Base-by-base conservation (phyloP, 1,140 invertebrate genomes). In the Armadillidium nasatum region DNA sequence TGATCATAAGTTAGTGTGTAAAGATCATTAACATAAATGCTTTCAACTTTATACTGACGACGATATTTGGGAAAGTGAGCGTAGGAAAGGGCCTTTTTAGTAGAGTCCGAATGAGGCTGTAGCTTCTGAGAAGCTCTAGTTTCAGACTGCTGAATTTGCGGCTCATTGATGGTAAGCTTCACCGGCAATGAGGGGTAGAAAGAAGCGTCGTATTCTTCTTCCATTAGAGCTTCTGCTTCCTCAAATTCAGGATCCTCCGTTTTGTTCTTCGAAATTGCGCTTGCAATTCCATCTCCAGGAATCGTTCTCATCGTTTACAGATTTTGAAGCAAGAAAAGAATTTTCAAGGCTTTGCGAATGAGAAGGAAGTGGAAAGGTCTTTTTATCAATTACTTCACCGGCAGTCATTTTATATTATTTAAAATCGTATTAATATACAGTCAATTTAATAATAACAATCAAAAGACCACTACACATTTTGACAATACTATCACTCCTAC, bases 31-130 rank as follows among this genome's bases (percentile, higher is more conserved):
- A 93, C 88, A 85, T 92, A 93, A 80, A 91, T 86, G 22, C 91
- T 92, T 83, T 93, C 92, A 84, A 93, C 93, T 85, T 94, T 94
- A 83, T 93, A 93, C 84, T 93, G 91, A 80, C 91, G 87, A 19
- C 50, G 50, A 19, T 60, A 60, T 19, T 60, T 60, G 11, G 50
- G 50, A 7, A 60, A 60, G 11, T 15, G 50, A 13, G 11, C 19
- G 7, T 60, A 60, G 19, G 50, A 13, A 19, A 19, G 50, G 7
- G 19, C 50, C 0, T 1, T 7, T 13, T 60, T 60, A 19, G 46
- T 10, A 15, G 50, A 13, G 19, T 13, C 7, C 50, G 11, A 3
- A 3, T 60, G 11, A 7, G 7, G 50, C 4, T 1, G 50, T 7
- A 60, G 7, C 19, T 60, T 60, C 11, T 15, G 50, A 19, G 50